Conservation (phyloP, 2,888 invertebrate species). For the Pelosia muscerda region DNA sequence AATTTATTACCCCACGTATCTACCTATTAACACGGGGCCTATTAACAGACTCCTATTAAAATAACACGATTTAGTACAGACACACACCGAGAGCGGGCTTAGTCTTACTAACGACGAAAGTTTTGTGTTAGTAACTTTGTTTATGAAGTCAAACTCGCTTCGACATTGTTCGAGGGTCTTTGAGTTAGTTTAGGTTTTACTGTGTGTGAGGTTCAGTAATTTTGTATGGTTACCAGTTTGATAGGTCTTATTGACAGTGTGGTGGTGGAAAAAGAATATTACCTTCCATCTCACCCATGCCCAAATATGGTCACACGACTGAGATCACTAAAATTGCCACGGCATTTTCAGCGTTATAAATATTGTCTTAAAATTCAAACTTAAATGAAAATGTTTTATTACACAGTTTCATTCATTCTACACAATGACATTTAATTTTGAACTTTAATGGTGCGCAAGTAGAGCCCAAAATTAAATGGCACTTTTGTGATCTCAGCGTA, state of each 20-base stretch:
- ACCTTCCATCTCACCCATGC: no score
- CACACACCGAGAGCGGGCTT: conserved; percentile 35
- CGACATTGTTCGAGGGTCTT: conserved; percentile 5
- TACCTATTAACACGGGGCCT: conserved; percentile 53
- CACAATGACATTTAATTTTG: no score
- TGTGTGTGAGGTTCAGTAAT: conserved; percentile 11
- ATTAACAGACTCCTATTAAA: conserved; percentile 53
- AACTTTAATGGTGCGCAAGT: no score
- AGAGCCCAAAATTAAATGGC: no score
- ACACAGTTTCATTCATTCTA: no score
- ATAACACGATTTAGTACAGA: conserved; percentile 42
- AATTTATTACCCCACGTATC: conserved; percentile 54
- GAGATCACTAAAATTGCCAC: no score
- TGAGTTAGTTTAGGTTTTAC: conserved; percentile 5
- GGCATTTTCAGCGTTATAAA: no score
- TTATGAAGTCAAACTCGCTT: conserved; percentile 11
- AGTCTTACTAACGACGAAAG: conserved; percentile 10
- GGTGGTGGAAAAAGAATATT: no score
- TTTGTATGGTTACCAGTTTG: not conserved
- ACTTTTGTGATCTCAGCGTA: no score
- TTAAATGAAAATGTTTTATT: no score
- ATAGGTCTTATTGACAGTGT: conserved; percentile 1
- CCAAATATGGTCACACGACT: no score
- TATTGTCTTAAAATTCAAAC: no score
- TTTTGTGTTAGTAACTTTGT: conserved; percentile 16